phyloP scores from a whole-genome alignment of 2,797 vertebrate species.

The Acropternis orthonyx region DNA sequence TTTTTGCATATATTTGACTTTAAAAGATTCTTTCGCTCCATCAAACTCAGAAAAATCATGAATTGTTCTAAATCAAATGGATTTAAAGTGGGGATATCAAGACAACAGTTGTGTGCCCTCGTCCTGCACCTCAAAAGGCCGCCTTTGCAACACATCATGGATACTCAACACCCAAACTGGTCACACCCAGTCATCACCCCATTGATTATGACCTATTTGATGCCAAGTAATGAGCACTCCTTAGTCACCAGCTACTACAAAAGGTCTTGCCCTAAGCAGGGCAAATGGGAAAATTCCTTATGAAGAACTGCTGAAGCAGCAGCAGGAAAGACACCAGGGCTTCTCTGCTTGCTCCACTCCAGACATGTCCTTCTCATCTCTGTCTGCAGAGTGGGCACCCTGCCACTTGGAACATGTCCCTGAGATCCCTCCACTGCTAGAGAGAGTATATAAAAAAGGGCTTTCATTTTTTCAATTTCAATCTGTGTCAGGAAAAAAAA shows the following conservation, averaged over 20 bases:
- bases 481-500: neutral
- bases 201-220: neutral
- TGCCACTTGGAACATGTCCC: neutral
- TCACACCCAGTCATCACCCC: neutral
- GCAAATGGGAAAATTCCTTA: neutral
- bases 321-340: neutral
- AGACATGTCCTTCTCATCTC: neutral
- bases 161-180: neutral
- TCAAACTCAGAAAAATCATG: neutral
- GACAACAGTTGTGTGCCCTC: fast-evolving
- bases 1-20: neutral
- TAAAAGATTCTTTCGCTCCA: neutral
- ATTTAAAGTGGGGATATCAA: neutral
- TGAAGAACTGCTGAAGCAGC: neutral
- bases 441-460: neutral
- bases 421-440: neutral
- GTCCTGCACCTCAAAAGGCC: neutral
- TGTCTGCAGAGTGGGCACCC: neutral
- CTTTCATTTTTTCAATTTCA: neutral
- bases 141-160: neutral
- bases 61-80: neutral
- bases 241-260: neutral
- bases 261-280: neutral
- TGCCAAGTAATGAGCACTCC: neutral
- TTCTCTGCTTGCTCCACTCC: neutral